Evolutionary conservation across 2,888 invertebrate species (phyloP).

Genomic region (Cosmia trapezina): DNA sequence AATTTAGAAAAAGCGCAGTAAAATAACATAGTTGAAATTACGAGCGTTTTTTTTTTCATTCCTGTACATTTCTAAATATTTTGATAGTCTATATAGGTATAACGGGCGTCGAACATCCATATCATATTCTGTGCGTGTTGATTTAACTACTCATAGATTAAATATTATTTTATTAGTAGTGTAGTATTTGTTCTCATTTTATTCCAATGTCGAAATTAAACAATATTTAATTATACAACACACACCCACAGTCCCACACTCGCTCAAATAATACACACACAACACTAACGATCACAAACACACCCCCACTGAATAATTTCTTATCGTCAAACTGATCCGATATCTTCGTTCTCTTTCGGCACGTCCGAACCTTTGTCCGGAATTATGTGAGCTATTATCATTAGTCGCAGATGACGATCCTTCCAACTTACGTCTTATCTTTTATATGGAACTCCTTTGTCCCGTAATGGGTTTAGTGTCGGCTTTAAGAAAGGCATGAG

Average conservation of each 20-base stretch:
- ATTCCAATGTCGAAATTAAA: not conserved
- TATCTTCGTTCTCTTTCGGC: conserved; percentile 61
- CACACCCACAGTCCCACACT: not conserved
- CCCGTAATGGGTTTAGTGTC: conserved; percentile 71
- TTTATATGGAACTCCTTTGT: conserved; percentile 74
- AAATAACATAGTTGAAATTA: not conserved
- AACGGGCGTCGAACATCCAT: not conserved
- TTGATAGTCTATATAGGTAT: not conserved
- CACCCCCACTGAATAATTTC: conserved; percentile 42
- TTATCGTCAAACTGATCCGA: conserved; percentile 51
- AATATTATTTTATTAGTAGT: too few species aligned
- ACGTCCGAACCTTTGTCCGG: conserved; percentile 67
- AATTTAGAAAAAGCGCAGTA: conserved; percentile 11
- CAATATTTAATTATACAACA: not conserved
- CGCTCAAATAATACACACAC: not conserved
- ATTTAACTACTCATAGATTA: not conserved
- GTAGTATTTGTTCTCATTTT: not conserved
- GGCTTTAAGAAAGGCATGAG: conserved; percentile 57
- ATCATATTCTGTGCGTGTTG: too few species aligned
- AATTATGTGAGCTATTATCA: conserved; percentile 78
- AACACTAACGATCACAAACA: conserved; percentile 19
- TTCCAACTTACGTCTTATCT: conserved; percentile 73
- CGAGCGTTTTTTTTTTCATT: not conserved
- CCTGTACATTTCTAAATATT: too few species aligned
- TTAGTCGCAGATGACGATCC: conserved; percentile 78